Conservation (phyloP, 1,140 invertebrate genomes). For the Drosophila leontia region DNA sequence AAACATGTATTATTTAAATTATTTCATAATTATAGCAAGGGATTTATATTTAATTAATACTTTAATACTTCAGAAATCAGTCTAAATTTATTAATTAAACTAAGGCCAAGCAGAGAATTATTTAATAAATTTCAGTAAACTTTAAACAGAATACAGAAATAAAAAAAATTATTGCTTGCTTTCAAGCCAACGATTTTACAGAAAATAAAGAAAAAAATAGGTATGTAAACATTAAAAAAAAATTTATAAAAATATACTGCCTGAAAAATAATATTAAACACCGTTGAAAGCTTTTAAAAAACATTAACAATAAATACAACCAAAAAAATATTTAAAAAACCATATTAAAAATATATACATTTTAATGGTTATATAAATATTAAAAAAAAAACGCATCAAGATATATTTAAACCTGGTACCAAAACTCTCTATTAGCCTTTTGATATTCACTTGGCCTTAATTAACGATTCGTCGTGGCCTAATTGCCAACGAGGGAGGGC, state of each 20-base stretch:
- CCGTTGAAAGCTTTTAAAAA: not conserved
- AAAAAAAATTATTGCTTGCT: not conserved
- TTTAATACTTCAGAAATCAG: no score
- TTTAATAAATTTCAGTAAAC: not conserved
- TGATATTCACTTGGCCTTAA: not conserved
- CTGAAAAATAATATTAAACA: not conserved
- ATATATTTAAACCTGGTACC: not conserved
- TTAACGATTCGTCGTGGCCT: conserved; percentile 8
- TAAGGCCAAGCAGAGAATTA: not conserved
- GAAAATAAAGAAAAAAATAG: no score
- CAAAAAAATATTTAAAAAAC: not conserved
- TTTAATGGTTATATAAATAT: not conserved
- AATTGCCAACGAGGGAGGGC: not conserved
- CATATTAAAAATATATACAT: not conserved
- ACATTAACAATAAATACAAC: not conserved
- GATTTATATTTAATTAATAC: no score
- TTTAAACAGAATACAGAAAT: no score
- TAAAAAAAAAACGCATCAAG: no score
- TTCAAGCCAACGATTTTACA: not conserved
- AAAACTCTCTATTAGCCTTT: not conserved
- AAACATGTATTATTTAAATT: no score
- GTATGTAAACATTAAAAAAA: not conserved
- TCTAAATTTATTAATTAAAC: no score
- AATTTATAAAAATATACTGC: no score
- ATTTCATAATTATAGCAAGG: no score